A percentile compares a stretch with the other conserved stretches of the same genome.
Evolutionary conservation across 2,113 vertebrate species (phyloP).

Genomic region (Amazona vittata): DNA sequence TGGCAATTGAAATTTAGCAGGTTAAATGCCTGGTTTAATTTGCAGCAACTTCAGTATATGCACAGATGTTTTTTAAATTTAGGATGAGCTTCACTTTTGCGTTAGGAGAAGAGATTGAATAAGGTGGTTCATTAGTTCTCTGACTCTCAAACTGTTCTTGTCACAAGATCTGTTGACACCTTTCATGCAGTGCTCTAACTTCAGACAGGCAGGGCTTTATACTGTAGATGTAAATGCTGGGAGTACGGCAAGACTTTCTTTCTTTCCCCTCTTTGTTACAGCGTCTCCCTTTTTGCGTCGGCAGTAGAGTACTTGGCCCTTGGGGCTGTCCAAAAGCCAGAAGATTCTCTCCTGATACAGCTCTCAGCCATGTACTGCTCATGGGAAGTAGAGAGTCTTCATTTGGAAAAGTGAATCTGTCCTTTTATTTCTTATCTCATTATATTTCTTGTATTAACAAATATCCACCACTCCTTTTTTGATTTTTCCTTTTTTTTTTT

Average conservation of each 20-base stretch:
- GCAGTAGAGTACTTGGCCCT: background rate
- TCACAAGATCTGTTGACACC: background rate
- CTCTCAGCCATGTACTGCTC: background rate
- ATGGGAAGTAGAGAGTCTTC: background rate
- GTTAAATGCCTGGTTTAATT: background rate
- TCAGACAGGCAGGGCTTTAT: background rate
- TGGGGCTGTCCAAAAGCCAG: background rate
- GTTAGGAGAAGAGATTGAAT: background rate
- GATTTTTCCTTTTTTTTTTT: background rate
- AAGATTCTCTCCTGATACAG: background rate
- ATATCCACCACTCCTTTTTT: background rate
- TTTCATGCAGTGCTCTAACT: background rate
- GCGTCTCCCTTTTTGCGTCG: background rate
- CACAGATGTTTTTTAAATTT: background rate
- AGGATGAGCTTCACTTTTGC: background rate
- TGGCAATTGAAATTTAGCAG: background rate
- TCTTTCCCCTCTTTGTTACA: background rate
- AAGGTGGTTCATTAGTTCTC: background rate
- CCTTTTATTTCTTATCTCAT: background rate
- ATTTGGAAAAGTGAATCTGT: background rate
- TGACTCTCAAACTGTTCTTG: background rate
- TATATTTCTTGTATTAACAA: background rate
- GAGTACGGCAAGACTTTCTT: background rate
- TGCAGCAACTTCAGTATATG: background rate
- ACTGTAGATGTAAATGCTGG: accelerated